Percentiles rank a stretch among this genome's conserved stretches.
Conservation (phyloP, 2,797 vertebrate genomes). For the Bryconaethiops microstoma region DNA sequence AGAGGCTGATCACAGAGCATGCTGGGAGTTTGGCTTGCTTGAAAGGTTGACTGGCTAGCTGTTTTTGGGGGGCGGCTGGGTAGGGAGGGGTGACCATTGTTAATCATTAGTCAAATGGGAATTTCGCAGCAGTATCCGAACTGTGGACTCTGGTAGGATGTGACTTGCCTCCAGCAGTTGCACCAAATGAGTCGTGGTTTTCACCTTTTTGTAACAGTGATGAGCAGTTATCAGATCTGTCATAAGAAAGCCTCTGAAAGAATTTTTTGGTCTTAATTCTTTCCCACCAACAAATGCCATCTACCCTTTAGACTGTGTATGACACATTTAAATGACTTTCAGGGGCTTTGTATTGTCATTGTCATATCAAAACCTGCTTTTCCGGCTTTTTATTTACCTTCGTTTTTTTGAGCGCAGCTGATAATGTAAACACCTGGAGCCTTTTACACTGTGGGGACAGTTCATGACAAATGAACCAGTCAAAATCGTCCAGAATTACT, state of each 20-base stretch:
- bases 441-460: no score
- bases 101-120: constrained; percentile 62
- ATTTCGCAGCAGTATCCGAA: constrained; percentile 68
- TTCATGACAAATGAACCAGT: background rate
- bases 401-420: no score
- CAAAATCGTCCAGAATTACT: background rate
- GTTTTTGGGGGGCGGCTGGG: constrained; percentile 45
- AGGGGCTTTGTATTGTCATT: background rate
- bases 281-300: background rate
- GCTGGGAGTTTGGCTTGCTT: constrained; percentile 32
- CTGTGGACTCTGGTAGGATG: constrained; percentile 67
- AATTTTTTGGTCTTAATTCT: background rate
- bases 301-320: background rate
- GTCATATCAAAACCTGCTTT: background rate
- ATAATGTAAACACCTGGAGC: no score
- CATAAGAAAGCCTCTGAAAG: background rate
- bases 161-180: constrained; percentile 20
- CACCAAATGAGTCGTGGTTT: constrained; percentile 38
- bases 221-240: constrained; percentile 57
- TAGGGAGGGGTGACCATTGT: constrained; percentile 20
- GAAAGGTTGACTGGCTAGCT: constrained; percentile 18
- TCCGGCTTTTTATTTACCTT: no score
- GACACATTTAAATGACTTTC: background rate
- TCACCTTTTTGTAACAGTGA: constrained; percentile 56
- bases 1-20: constrained; percentile 31